A percentile compares a stretch with the other conserved stretches of the same genome.
phyloP scores from a whole-genome alignment of 2,113 vertebrate species.

The Rostratula benghalensis region DNA sequence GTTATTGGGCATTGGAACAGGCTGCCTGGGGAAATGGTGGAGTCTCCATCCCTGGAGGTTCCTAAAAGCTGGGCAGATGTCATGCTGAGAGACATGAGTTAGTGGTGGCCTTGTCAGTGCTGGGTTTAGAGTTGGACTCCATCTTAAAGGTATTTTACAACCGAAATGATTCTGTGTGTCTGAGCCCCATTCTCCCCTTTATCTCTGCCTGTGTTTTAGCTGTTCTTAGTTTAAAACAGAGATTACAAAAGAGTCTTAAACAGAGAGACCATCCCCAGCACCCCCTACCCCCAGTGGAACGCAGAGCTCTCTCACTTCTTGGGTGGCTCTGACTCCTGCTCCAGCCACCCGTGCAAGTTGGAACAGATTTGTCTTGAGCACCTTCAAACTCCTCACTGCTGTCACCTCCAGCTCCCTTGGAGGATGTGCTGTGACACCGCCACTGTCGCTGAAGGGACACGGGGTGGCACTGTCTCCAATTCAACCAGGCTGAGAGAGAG shows the following conservation, averaged over 20 bases:
- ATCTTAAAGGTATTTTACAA: background rate
- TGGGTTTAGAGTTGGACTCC: background rate
- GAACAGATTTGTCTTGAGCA: background rate
- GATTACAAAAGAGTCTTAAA: too few relatives aligned
- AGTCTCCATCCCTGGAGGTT: background rate
- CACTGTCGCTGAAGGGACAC: background rate
- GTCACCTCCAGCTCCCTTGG: background rate
- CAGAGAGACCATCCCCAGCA: background rate
- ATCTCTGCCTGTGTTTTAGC: background rate
- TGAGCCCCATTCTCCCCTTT: background rate
- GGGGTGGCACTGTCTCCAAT: background rate
- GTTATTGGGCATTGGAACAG: background rate
- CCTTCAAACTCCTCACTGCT: background rate
- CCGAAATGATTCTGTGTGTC: background rate
- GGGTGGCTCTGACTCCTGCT: background rate
- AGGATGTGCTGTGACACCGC: background rate
- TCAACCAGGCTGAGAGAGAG: background rate
- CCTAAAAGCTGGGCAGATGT: background rate
- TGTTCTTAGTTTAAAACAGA: background rate
- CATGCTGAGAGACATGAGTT: accelerated
- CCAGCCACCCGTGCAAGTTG: background rate
- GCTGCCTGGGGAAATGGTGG: background rate
- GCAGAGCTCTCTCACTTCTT: background rate
- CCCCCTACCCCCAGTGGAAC: background rate
- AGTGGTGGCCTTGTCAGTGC: background rate